A percentile compares a stretch with the other conserved stretches of the same genome.
Evolutionary conservation across 2,888 invertebrate species (phyloP).

Genomic region (Plebejus anna): DNA sequence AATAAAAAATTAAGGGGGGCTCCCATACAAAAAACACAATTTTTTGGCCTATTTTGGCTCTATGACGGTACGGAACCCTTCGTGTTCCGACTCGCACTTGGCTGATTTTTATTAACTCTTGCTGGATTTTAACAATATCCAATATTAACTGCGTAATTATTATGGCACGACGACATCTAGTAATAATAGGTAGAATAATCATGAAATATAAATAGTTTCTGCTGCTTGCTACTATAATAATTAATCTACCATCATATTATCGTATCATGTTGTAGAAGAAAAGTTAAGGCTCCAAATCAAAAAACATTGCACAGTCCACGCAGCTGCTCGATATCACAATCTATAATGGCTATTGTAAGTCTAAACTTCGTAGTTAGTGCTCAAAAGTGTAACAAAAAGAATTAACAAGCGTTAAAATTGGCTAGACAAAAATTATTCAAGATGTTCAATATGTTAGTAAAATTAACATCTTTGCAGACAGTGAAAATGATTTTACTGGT

Average conservation of each 20-base stretch:
- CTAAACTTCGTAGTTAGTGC: background rate
- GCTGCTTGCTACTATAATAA: background rate
- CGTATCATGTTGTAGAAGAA: background rate
- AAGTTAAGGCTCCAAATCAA: background rate
- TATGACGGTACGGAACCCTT: no score
- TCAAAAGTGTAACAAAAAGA: background rate
- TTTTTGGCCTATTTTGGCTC: no score
- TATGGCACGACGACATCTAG: no score
- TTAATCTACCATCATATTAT: background rate
- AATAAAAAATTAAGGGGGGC: no score
- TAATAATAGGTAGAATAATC: no score
- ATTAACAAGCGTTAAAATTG: background rate
- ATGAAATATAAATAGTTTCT: background rate
- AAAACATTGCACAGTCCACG: background rate
- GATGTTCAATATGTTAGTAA: background rate
- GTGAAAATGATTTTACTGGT: background rate
- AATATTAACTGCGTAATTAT: no score
- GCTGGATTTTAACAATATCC: background rate
- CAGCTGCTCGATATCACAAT: conserved; percentile 1
- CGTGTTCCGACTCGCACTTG: no score
- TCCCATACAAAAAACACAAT: no score
- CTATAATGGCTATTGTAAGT: background rate
- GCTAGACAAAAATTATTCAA: background rate
- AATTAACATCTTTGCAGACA: conserved; percentile 1
- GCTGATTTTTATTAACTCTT: background rate